Evolutionary conservation across 2,113 vertebrate species (phyloP), one percentile per base, ranked within the genome.

Genomic region (Strix uralensis): DNA sequence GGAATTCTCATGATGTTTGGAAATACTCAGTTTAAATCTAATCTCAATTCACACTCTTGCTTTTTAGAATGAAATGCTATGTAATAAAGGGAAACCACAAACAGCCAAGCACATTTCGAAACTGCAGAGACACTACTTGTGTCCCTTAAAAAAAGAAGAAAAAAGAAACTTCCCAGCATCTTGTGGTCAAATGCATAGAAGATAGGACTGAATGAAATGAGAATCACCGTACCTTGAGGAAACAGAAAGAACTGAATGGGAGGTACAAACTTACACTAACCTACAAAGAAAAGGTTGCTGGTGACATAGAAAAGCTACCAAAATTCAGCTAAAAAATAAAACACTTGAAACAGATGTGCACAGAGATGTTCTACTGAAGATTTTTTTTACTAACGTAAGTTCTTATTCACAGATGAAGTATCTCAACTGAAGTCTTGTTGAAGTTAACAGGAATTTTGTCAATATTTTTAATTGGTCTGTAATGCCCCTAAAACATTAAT

Each of bases 21-120:
- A 96, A 94, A 95, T 88, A 77, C 59, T 92, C 70, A 34, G 32
- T 92, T 96, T 96, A 95, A 96, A 93, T 92, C 74, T 95, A 95
- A 95, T 95, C 91, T 95, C 73, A 38, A 11, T 83, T 94, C 87
- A 74, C 46, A 63, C 55, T 82, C 42, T 75, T 78, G 55, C 71
- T 57, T 91, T 96, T 93, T 26, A 78, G 46, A 94, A 73, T 67
- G n/a, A 91, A 91, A 88, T 62, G 22, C 40, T n/a, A 1, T 51
- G 13, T 77, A 86, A 95, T 86, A 82, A 93, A 72, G 15, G 47
- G 63, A 92, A 95, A 58, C 32, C 58, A 94, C 74, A 90, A 91
- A 94, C 51, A 90, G 81, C 15, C 30, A 73, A 85, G 15, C 6
- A 25, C 3, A 1, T 69, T 95, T 91, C 3, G 5, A 85, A 95